Evolutionary conservation across 1,140 invertebrate genomes (phyloP), one percentile per base, ranked within the genome.

Genomic region (Zaprionus taronus): DNA sequence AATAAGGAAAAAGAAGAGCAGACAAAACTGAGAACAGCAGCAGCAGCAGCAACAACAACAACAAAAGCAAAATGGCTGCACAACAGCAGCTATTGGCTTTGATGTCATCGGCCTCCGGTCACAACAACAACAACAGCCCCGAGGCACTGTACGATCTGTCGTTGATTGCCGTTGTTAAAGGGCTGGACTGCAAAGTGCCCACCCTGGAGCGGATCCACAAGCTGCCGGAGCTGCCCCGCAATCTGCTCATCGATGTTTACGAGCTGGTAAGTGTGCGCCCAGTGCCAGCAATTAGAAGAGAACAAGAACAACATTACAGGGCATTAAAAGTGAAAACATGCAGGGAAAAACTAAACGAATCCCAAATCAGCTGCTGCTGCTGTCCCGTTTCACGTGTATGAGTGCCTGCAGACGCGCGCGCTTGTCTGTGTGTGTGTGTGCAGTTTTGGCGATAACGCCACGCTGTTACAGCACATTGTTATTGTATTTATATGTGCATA

Each of bases 231-330:
- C 57, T 92, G 85, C 91, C 91, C 17, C 77, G 73, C 20, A 85
- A 81, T 65, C 57, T 92, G 17, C 86, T 92, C 57, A 92, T 83
- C 34, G 91, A 92, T 81, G 82, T 92, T 60, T 92, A 92, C 62
- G 85, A 85, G 49, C 64, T 77, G 83, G 91, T 92, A 56, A 91
- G 85, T 81, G 22, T 57, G 7, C 36, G 24, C 5, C 4, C 6
- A 55, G 20, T 24, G 20, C 14, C 53, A 60, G 34, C 38, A 62
- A 17, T 9, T 3, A 31, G 31, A 31, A 31, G 3, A 34, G 31
- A 34, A 34, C 9, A 31, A 26, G 4, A 26, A 34, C 2, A 31
- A 31, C 7, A 31, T 7, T 31, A 60, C 34, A 60, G 60, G 41
- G 31, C 15, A 24, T 53, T 3, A 24, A 72, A 72, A 64, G 61